Evolutionary conservation across 1,140 invertebrate genomes (phyloP).

Genomic region (Protaetia brevitarsis): DNA sequence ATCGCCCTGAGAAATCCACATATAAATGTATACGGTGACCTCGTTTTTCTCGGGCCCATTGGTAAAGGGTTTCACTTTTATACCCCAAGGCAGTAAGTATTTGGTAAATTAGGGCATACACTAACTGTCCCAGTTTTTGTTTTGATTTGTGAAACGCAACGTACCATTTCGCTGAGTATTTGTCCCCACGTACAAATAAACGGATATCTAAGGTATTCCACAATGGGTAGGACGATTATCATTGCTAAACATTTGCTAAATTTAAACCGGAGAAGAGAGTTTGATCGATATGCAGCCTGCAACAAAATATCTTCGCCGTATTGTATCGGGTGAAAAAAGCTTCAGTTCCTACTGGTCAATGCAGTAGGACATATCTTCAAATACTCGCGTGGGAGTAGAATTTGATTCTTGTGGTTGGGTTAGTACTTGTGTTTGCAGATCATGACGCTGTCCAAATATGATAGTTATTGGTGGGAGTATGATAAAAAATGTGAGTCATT

Average conservation of each 20-base stretch:
- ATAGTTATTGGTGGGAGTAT: slow-evolving; percentile 1
- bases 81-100: neutral
- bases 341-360: neutral
- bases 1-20: neutral
- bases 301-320: slow-evolving; percentile 4
- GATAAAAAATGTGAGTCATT: slow-evolving; percentile 9
- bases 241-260: slow-evolving; percentile 10
- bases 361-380: slow-evolving; percentile 1
- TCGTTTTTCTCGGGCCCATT: neutral
- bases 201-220: neutral
- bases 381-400: neutral
- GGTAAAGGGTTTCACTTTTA: slow-evolving; percentile 2
- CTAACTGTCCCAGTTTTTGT: slow-evolving; percentile 8
- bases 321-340: slow-evolving; percentile 1
- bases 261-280: slow-evolving; percentile 8
- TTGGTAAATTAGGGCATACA: neutral
- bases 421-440: neutral
- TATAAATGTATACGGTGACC: slow-evolving; percentile 3
- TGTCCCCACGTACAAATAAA: neutral
- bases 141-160: neutral
- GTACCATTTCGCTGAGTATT: neutral
- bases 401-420: neutral
- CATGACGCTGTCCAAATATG: slow-evolving; percentile 3
- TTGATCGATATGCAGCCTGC: slow-evolving; percentile 14
- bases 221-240: slow-evolving; percentile 8